A percentile compares a stretch with the other conserved stretches of the same genome.
Conservation (phyloP, 53 echinoderm and acorn worm species). For the Holothuria leucospilota region DNA sequence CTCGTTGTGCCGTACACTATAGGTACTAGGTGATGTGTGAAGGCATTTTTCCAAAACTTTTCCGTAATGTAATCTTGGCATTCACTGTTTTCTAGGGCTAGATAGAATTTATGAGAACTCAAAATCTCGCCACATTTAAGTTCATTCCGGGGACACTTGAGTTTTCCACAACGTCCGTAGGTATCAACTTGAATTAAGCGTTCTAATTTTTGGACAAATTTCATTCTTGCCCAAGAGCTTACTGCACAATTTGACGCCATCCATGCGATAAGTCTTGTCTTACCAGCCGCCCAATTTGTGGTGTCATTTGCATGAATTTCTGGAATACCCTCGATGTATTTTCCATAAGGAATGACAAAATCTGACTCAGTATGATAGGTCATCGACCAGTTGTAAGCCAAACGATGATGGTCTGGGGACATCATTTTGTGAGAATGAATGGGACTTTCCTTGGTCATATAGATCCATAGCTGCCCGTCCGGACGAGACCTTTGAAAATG, state of each 20-base stretch:
- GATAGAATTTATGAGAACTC: slow-evolving; percentile 77
- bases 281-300: slow-evolving; percentile 54
- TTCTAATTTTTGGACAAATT: slow-evolving; percentile 50
- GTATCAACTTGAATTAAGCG: slow-evolving; percentile 50
- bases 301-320: background rate
- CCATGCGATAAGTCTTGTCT: slow-evolving; percentile 63
- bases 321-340: background rate
- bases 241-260: slow-evolving; percentile 66
- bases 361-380: slow-evolving; percentile 9
- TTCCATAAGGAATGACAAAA: slow-evolving; percentile 4
- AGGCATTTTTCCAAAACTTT: slow-evolving; percentile 76
- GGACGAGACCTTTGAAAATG: slow-evolving; percentile 4
- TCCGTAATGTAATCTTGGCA: slow-evolving; percentile 80
- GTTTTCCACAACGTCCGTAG: slow-evolving; percentile 30
- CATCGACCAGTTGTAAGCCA: slow-evolving; percentile 8
- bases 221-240: slow-evolving; percentile 49
- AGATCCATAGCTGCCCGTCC: slow-evolving; percentile 16
- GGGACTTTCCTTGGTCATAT: background rate
- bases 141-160: background rate
- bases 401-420: background rate
- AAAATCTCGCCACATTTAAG: slow-evolving; percentile 40
- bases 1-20: slow-evolving; percentile 74
- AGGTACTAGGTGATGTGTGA: slow-evolving; percentile 64
- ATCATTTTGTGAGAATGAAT: background rate
- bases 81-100: slow-evolving; percentile 75